Evolutionary conservation across 2,113 vertebrate species (phyloP).

Genomic region (Alectura lathami): DNA sequence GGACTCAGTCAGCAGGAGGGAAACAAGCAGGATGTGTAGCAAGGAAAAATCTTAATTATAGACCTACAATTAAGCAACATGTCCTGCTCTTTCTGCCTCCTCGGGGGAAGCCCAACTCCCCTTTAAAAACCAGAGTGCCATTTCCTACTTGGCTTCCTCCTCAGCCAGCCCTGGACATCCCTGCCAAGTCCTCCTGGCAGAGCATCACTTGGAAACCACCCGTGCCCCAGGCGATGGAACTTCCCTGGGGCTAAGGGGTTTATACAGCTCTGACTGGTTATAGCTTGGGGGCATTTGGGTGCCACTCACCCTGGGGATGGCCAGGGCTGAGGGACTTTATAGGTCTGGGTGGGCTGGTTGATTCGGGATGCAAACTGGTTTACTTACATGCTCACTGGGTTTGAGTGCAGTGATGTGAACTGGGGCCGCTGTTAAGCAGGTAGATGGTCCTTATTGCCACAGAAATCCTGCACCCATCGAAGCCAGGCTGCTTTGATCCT

Average conservation of each 20-base stretch:
- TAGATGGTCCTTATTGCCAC: background rate
- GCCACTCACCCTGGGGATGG: background rate
- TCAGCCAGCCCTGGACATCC: background rate
- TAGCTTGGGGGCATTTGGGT: background rate
- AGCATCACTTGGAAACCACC: background rate
- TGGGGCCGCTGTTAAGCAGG: background rate
- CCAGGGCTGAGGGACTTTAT: background rate
- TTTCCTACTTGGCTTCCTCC: background rate
- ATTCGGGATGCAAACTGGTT: background rate
- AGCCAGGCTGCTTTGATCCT: background rate
- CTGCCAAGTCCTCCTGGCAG: background rate
- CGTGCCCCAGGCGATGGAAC: background rate
- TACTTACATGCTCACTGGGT: background rate
- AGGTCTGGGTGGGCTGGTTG: background rate
- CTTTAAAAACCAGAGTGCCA: background rate
- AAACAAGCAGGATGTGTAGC: background rate
- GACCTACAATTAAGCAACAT: background rate
- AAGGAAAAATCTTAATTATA: background rate
- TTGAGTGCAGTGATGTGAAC: rapidly evolving
- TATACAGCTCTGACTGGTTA: background rate
- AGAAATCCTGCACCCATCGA: background rate
- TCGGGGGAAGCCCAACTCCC: background rate
- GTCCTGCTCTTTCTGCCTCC: background rate
- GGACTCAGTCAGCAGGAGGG: background rate
- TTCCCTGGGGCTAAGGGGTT: background rate